Percentiles rank a stretch among this genome's conserved stretches.
phyloP scores from a whole-genome alignment of 2,888 invertebrate species.

The Phania funesta region DNA sequence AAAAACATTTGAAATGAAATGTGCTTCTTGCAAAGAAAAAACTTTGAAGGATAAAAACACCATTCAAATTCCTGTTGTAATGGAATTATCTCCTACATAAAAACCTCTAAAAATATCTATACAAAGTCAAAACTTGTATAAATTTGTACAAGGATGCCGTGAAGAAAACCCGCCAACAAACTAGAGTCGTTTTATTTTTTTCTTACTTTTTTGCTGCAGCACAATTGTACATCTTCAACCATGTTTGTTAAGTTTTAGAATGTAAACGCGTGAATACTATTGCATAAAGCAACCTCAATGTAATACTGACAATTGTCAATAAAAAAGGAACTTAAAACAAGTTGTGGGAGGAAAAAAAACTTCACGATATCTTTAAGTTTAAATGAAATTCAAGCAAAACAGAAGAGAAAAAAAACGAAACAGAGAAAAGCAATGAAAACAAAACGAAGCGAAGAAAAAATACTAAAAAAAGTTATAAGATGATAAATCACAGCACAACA shows the following conservation, averaged over 20 bases:
- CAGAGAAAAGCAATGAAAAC: background rate
- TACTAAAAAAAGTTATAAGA: slow-evolving; percentile 50
- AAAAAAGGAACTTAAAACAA: slow-evolving; percentile 50
- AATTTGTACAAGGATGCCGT: slow-evolving; percentile 14
- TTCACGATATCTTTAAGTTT: slow-evolving; percentile 53
- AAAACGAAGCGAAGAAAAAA: slow-evolving; percentile 18
- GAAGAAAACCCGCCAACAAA: slow-evolving; percentile 52
- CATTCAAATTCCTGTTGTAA: slow-evolving; percentile 31
- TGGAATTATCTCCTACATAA: slow-evolving; percentile 43
- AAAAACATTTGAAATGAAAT: background rate
- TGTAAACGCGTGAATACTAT: slow-evolving; percentile 52
- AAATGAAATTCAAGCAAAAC: slow-evolving; percentile 45
- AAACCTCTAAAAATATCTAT: slow-evolving; percentile 5
- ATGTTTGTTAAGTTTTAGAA: slow-evolving; percentile 34
- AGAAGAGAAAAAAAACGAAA: slow-evolving; percentile 21
- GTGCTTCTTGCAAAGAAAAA: background rate
- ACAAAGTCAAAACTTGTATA: slow-evolving; percentile 50
- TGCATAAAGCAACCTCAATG: slow-evolving; percentile 48
- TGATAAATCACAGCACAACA: slow-evolving; percentile 66
- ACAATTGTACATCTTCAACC: slow-evolving; percentile 20
- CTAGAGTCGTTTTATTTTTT: slow-evolving; percentile 7
- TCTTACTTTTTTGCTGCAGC: background rate
- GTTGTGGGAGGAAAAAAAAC: slow-evolving; percentile 5
- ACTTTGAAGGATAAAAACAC: background rate
- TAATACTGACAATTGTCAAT: slow-evolving; percentile 64